Percentiles rank a stretch among this genome's conserved stretches.
These are phyloP conservation scores for Semaprochilodus insignis DNA, from an alignment of 2,797 vertebrate species.

Conservation along the genomic window DNA sequence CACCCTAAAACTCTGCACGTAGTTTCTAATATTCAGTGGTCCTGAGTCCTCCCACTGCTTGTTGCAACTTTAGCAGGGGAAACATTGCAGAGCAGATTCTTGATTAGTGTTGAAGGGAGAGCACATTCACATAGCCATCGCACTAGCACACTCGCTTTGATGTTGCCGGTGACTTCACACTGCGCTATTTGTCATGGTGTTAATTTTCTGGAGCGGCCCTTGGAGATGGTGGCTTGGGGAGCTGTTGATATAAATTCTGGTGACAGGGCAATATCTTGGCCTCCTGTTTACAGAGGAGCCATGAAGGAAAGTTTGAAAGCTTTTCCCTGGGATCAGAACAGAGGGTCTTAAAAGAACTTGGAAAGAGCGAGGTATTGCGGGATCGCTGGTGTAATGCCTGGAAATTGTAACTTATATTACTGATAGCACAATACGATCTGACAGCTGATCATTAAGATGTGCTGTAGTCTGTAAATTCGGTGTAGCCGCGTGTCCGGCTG, in stretches of 20 bases:
- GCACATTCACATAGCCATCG: slow-evolving; percentile 30
- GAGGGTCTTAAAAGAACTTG: slow-evolving; percentile 30
- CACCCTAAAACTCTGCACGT: slow-evolving; percentile 63
- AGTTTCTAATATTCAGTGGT: slow-evolving; percentile 61
- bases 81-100: slow-evolving; percentile 12
- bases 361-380: slow-evolving; percentile 10
- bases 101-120: slow-evolving; percentile 53
- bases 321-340: slow-evolving; percentile 17
- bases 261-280: slow-evolving; percentile 30
- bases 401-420: slow-evolving; percentile 33
- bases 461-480: slow-evolving; percentile 10
- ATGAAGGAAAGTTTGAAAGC: background rate
- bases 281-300: slow-evolving; percentile 18
- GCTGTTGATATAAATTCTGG: slow-evolving; percentile 40
- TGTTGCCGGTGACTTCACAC: slow-evolving; percentile 39
- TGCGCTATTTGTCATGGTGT: slow-evolving; percentile 45
- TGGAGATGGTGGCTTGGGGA: slow-evolving; percentile 39
- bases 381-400: slow-evolving; percentile 17
- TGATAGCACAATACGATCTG: background rate
- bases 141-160: slow-evolving; percentile 30
- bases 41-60: slow-evolving; percentile 37
- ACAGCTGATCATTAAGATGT: slow-evolving; percentile 12
- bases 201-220: slow-evolving; percentile 49
- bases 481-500: slow-evolving; percentile 12
- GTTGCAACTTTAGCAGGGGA: background rate